Base-by-base conservation (phyloP, 2,113 vertebrate genomes). In the Caretta caretta region DNA sequence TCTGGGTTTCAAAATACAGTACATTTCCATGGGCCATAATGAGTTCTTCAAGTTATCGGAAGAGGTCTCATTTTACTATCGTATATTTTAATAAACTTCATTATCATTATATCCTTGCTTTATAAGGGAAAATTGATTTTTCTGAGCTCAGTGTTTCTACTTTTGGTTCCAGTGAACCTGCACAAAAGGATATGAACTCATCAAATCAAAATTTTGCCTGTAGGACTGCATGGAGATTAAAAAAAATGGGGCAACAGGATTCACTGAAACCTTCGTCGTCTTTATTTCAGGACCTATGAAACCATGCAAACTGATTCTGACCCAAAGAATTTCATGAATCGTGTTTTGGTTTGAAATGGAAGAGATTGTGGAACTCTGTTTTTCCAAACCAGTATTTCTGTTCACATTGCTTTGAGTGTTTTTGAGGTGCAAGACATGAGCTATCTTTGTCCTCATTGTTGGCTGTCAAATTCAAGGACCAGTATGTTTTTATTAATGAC, bases 401-500 rank as follows among this genome's bases (percentile, higher is more conserved):
- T 46, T 76, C 20, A 76, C 89, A 27, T 46, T 84, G 24, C 25
- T 51, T 92, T 94, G 88, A 50, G 86, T 92, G 80, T 91, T 82
- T 69, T 93, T 96, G 83, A 92, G 31, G n/a, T 93, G 19, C 14
- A 57, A 8, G 69, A 0, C 80, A 29, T 57, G 8, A 49, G 56
- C 83, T 83, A 0, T 79, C 57, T 76, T 65, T 88, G 48, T 95
- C 93, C 72, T 93, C 50, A 11, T 83, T 14, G 80, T 29, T 96
- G 14, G 1, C 79, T 93, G 92, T 91, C 87, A 93, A 10, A 46
- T 94, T 96, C 53, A 94, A 10, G 35, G 50, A 78, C 86, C 35
- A 62, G 31, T 88, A 12, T 94, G 25, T 89, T 94, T 95, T 96
- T 93, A 81, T 92, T 97, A 92, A 85, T 92, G 62, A 90, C 69